Base-by-base conservation (phyloP, 2,888 invertebrate species). In the Patella ulyssiponensis region DNA sequence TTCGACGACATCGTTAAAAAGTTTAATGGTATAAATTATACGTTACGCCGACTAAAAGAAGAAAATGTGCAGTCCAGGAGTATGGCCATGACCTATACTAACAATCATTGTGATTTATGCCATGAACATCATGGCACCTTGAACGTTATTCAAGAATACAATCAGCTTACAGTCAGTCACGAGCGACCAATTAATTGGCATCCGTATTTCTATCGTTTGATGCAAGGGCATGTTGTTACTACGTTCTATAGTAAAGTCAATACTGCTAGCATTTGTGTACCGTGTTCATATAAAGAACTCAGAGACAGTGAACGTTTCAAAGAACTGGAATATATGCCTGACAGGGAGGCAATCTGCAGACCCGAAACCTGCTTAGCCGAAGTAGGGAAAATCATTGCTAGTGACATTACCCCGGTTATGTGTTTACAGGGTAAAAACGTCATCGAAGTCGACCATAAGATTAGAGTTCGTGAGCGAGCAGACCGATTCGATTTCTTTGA, bases 341-440 rank as follows among this genome's bases (percentile, higher is more conserved):
- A 85, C 56, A 77, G 83, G 27, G 85, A 86, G 71, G 86, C 84
- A 9, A 79, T 82, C 12, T 77, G 79, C 14, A 83, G 83, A 69
- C 83, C 85, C 9, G 82, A 83, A 77, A 82, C 80, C 11, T 84
- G 83, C 17, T 76, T 87, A 14, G 81, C 87, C 1, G 87, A 86
- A 79, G 88, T 89, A 9, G 88, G 89, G 9, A 89, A 88, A 77
- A 84, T 89, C 20, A 85, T 89, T 53, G 88, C 88, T 7, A 82
- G 85, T 74, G 87, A 86, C 74, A 83, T 85, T 0, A 86, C 88
- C 3, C 88, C 88, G 2, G 79, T 88, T 44, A 86, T 86, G 80
- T 83, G 85, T n/a, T 77, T 89, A 44, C 86, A 86, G 75, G 89
- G 89, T 2, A 89, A 88, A 82, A 89, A 88, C 75, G 87, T 89